Evolutionary conservation across 1,140 invertebrate genomes (phyloP).

Genomic region (Sinella curviseta): DNA sequence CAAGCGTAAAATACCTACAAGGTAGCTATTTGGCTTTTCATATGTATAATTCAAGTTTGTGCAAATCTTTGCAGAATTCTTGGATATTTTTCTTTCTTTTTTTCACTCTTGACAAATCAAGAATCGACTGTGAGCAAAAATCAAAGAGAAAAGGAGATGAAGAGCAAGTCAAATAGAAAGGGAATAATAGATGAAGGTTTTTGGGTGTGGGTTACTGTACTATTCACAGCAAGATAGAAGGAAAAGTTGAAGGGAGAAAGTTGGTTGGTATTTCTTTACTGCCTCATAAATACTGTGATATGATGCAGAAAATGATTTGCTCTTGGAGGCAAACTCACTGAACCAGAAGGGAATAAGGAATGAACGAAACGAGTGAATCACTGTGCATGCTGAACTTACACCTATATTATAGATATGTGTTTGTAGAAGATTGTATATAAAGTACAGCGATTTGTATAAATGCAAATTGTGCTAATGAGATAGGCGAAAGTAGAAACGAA

Average conservation of each 20-base stretch:
- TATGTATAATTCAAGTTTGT: no score
- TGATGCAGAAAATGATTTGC: neutral
- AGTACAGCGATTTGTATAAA: no score
- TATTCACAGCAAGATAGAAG: no score
- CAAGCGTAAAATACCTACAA: no score
- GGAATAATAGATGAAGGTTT: neutral
- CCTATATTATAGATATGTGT: neutral
- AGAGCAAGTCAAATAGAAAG: neutral
- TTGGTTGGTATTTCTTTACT: neutral
- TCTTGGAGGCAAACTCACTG: no score
- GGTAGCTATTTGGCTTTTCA: no score
- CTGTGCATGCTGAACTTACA: neutral
- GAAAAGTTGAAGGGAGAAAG: no score
- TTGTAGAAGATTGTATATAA: no score
- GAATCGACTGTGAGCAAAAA: neutral
- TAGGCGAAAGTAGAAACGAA: no score
- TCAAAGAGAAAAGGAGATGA: neutral
- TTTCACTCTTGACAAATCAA: neutral
- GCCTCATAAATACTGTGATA: neutral
- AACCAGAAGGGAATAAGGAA: neutral
- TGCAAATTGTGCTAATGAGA: no score
- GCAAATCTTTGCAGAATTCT: no score
- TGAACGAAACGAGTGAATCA: neutral
- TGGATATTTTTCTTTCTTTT: no score
- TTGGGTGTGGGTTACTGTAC: neutral